A percentile compares a stretch with the other conserved stretches of the same genome.
These are phyloP conservation scores for Teleogryllus occipitalis DNA, from an alignment of 1,140 invertebrate species.

Conservation along the genomic window DNA sequence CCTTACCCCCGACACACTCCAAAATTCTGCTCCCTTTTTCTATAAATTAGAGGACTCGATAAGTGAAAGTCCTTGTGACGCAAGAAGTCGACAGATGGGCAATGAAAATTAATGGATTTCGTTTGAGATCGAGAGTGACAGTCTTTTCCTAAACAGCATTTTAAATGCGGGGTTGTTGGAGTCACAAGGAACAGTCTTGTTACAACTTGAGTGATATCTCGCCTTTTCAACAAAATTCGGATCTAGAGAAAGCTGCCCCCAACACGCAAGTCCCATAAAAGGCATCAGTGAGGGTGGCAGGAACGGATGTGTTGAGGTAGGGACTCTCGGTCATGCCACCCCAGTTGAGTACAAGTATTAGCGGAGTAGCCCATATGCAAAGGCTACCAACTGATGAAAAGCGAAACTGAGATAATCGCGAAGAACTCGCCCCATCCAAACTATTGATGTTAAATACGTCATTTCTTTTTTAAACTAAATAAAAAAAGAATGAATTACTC, in stretches of 20 bases:
- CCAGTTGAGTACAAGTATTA: too few relatives aligned
- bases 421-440: too few relatives aligned
- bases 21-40: slow-evolving; percentile 1
- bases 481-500: too few relatives aligned
- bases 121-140: background rate
- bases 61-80: background rate
- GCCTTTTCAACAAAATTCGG: background rate
- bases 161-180: background rate
- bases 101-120: background rate
- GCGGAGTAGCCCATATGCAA: too few relatives aligned
- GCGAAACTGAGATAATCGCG: too few relatives aligned
- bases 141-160: background rate
- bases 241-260: background rate
- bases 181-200: background rate
- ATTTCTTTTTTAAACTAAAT: too few relatives aligned
- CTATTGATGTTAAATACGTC: too few relatives aligned
- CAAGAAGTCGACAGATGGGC: background rate
- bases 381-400: too few relatives aligned
- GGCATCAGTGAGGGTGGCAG: background rate
- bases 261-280: too few relatives aligned
- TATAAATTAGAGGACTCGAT: background rate
- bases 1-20: background rate
- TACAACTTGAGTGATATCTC: background rate
- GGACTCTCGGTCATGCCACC: too few relatives aligned
- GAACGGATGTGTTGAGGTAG: too few relatives aligned